Evolutionary conservation across 2,888 invertebrate species (phyloP).

Genomic region (Mylabris sibirica): DNA sequence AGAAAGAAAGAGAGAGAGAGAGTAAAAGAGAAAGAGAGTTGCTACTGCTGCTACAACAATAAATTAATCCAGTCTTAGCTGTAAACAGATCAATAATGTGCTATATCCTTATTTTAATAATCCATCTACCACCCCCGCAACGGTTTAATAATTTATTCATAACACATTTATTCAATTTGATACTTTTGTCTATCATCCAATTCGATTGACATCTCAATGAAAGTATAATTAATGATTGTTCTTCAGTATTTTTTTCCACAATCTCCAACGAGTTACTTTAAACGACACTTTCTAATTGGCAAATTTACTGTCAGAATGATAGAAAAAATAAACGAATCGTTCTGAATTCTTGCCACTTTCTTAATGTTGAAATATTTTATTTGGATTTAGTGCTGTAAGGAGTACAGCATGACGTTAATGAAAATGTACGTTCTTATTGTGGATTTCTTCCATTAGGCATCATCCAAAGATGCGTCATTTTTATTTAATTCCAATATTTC

Average conservation of each 20-base stretch:
- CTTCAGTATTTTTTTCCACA: neutral
- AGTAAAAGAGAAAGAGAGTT: too few relatives aligned
- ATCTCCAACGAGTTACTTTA: neutral
- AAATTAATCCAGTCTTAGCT: conserved; percentile 21
- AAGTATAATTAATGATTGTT: too few relatives aligned
- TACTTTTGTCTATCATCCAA: neutral
- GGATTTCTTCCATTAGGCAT: neutral
- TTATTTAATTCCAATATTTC: neutral
- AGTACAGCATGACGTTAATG: neutral
- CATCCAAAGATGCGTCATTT: neutral
- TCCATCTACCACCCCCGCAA: conserved; percentile 14
- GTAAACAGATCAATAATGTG: conserved; percentile 33
- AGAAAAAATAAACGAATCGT: neutral
- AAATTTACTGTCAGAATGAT: neutral
- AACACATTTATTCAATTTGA: conserved; percentile 16
- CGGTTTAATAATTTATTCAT: conserved; percentile 28
- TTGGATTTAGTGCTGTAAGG: neutral
- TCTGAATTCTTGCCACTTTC: neutral
- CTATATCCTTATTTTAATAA: conserved; percentile 18
- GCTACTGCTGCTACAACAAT: conserved; percentile 15
- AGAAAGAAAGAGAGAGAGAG: too few relatives aligned
- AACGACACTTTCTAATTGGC: neutral
- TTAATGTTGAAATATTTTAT: neutral
- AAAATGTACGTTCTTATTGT: neutral
- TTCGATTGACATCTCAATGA: neutral